A percentile compares a stretch with the other conserved stretches of the same genome.
phyloP scores from a whole-genome alignment of 1,140 invertebrate species.

The Nephotettix cincticeps region DNA sequence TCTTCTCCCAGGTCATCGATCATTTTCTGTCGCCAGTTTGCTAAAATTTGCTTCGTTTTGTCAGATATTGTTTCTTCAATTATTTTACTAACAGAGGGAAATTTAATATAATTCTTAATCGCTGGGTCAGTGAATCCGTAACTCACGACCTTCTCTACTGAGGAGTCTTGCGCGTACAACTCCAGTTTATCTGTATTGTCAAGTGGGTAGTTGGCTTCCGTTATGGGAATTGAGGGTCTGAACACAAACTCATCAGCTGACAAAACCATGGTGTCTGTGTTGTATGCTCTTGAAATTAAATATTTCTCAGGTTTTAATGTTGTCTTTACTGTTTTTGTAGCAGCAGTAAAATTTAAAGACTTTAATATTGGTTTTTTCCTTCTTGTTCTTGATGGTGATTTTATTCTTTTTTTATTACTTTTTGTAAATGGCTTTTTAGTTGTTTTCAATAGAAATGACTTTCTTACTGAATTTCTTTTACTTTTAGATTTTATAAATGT shows the following conservation, averaged over 20 bases:
- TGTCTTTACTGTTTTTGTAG: background rate
- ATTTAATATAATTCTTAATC: slow-evolving; percentile 1
- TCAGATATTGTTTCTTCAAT: slow-evolving; percentile 11
- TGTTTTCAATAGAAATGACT: too few species aligned
- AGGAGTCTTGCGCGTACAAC: background rate
- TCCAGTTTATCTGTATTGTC: background rate
- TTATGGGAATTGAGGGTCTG: background rate
- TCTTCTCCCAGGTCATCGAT: slow-evolving; percentile 14
- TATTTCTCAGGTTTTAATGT: background rate
- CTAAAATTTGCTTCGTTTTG: background rate
- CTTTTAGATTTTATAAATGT: too few species aligned
- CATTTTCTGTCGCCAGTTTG: slow-evolving; percentile 12
- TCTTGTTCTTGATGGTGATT: background rate
- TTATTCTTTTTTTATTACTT: too few species aligned
- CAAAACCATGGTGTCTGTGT: background rate
- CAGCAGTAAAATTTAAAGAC: background rate
- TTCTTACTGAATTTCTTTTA: too few species aligned
- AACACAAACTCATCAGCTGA: background rate
- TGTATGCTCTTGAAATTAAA: background rate
- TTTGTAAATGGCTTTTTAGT: too few species aligned
- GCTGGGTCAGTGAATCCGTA: background rate
- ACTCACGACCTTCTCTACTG: background rate
- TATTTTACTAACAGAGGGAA: slow-evolving; percentile 24
- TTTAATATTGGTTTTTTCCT: background rate
- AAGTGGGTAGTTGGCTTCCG: background rate